These are phyloP conservation scores for Gari tellinella DNA, from an alignment of 2,888 invertebrate genomes.

Conservation along the genomic window DNA sequence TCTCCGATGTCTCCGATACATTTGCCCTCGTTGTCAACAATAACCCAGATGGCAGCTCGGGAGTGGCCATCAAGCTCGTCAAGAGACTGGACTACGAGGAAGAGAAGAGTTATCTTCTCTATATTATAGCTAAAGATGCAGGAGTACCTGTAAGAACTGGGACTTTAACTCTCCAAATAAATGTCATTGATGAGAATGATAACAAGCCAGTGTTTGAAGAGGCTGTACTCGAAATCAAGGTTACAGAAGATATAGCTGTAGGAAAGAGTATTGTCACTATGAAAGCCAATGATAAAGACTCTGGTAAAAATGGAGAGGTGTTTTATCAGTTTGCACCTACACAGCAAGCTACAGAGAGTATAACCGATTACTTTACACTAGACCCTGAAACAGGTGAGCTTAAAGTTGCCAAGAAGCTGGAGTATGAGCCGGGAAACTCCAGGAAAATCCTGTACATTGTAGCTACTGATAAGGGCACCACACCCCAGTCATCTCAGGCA, in stretches of 20 bases:
- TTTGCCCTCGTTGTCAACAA: conserved; percentile 7
- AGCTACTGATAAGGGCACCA: conserved; percentile 61
- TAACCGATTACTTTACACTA: conserved; percentile 55
- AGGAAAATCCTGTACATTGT: conserved; percentile 59
- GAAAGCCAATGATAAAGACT: conserved; percentile 92
- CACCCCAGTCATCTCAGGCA: conserved; percentile 55
- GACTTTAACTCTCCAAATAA: conserved; percentile 58
- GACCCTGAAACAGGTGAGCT: conserved; percentile 62
- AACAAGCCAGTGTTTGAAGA: conserved; percentile 63
- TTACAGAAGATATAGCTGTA: conserved; percentile 60
- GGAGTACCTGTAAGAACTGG: conserved; percentile 63
- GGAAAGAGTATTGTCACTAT: conserved; percentile 84
- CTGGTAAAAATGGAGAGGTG: conserved; percentile 89
- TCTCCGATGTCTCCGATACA: conserved; percentile 31
- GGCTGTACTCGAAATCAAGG: conserved; percentile 45
- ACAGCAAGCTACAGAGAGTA: conserved; percentile 54
- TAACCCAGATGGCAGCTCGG: conserved; percentile 22
- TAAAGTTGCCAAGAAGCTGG: conserved; percentile 56
- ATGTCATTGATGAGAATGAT: conserved; percentile 68
- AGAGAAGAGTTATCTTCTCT: conserved; percentile 40
- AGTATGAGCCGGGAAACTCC: conserved; percentile 51
- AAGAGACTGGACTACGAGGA: conserved; percentile 61
- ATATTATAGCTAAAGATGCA: conserved; percentile 63
- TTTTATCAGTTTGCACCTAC: conserved; percentile 82
- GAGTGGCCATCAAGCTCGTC: conserved; percentile 46